Percentiles rank a stretch among this genome's conserved stretches.
phyloP scores from a whole-genome alignment of 2,113 vertebrate species.

The Leiothrix lutea region DNA sequence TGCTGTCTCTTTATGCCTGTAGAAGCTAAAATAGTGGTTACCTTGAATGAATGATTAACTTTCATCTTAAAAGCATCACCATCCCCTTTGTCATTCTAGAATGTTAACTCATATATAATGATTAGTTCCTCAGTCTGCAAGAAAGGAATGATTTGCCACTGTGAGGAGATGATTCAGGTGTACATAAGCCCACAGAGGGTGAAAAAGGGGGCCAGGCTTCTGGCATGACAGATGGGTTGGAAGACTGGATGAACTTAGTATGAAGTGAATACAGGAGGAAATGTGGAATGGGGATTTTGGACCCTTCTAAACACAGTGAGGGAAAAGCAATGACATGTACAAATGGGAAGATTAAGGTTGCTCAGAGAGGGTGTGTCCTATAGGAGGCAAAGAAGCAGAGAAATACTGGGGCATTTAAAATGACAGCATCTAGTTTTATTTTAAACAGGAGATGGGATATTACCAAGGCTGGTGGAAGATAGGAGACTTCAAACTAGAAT shows the following conservation, averaged over 20 bases:
- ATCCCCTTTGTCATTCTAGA: background rate
- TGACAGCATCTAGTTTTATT: background rate
- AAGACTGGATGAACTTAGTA: background rate
- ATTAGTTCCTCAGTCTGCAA: background rate
- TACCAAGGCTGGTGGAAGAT: background rate
- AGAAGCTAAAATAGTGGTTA: background rate
- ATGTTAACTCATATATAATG: background rate
- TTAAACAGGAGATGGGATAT: background rate
- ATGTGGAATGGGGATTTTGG: background rate
- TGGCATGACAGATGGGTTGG: background rate
- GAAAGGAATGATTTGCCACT: background rate
- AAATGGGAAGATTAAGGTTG: background rate
- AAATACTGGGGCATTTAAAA: background rate
- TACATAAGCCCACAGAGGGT: background rate
- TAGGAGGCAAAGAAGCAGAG: background rate
- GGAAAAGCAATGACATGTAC: background rate
- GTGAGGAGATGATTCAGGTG: background rate
- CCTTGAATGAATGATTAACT: background rate
- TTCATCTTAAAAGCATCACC: background rate
- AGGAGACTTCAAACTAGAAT: background rate
- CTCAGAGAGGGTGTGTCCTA: background rate
- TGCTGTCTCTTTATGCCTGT: background rate
- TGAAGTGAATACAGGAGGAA: background rate
- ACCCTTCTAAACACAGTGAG: background rate
- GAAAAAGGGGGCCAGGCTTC: background rate